Base-by-base conservation (phyloP, 2,797 vertebrate genomes). In the Cyclura pinguis region DNA sequence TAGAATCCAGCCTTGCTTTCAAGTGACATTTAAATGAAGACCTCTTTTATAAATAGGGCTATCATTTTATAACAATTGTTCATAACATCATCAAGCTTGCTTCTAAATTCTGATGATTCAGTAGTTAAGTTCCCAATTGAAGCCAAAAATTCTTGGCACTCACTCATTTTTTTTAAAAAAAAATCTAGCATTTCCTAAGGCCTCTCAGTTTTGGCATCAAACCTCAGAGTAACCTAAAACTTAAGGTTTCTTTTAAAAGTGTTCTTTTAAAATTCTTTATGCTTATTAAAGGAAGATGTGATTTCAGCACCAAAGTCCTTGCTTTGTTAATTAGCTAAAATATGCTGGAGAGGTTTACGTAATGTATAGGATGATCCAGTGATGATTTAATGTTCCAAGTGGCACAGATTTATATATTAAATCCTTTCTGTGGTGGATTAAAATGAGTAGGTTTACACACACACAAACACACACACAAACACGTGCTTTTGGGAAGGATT, bases 261-360 rank as follows among this genome's bases (percentile, higher is more conserved):
- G 35, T 80, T 50, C 74, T 77, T 78, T 47, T 50, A 78, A 78
- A 50, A 57, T 80, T 73, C 27, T 13, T 69, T 86, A 4, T 80
- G 62, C 27, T 86, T 83, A 87, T 90, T 87, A 87, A 90, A 86
- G 55, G 84, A 90, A 86, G 78, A 74, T 86, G 32, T 82, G 35
- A 82, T 82, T 86, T 90, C 59, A 87, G 80, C 57, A 77, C 42
- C 8, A 12, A 87, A 77, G 55, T 62, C 35, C 69, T 35, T 38
- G n/a, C 59, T 77, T 87, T 83, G 85, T 77, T 90, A 90, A 90
- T 87, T 90, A 90, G 42, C 67, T 73, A 64, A 90, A 90, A 90
- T 87, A 35, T 22, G 42, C 47, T 83, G 35, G 67, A 83, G 72
- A 55, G 42, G 87, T 87, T 83, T 76, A 82, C 38, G 22, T 81